Evolutionary conservation across 2,888 invertebrate species (phyloP).

Genomic region (Unio pictorum): DNA sequence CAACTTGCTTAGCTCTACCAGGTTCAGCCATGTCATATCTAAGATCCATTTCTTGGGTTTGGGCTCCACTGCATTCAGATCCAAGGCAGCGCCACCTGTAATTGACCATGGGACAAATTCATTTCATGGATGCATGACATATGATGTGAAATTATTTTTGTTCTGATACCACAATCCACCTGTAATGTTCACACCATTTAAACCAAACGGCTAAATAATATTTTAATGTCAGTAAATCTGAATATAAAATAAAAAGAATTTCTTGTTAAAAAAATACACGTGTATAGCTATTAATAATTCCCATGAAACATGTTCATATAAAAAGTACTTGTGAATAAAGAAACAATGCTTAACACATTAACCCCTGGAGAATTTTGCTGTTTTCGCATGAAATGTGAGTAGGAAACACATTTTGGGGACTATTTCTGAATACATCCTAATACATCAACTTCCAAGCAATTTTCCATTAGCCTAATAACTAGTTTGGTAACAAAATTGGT

Average conservation of each 20-base stretch:
- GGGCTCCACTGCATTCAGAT: slow-evolving; percentile 71
- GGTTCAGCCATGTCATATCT: slow-evolving; percentile 72
- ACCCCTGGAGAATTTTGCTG: too few species aligned
- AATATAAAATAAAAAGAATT: too few species aligned
- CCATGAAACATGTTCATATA: too few species aligned
- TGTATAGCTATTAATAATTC: too few species aligned
- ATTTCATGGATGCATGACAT: neutral
- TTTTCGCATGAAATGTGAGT: too few species aligned
- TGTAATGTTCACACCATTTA: neutral
- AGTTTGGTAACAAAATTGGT: too few species aligned
- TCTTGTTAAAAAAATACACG: too few species aligned
- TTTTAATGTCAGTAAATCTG: neutral
- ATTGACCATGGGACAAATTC: neutral
- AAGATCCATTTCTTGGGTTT: slow-evolving; percentile 73
- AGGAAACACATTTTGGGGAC: too few species aligned
- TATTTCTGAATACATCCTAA: too few species aligned
- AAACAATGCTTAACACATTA: neutral
- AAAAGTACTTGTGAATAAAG: neutral
- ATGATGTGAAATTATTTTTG: neutral
- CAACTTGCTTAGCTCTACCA: slow-evolving; percentile 71
- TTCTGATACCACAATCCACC: neutral
- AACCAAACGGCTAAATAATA: neutral
- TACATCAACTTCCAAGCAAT: too few species aligned
- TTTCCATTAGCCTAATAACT: too few species aligned
- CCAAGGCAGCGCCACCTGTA: slow-evolving; percentile 71